A percentile compares a stretch with the other conserved stretches of the same genome.
Evolutionary conservation across 2,888 invertebrate species (phyloP).

Genomic region (Tinea trinotella): DNA sequence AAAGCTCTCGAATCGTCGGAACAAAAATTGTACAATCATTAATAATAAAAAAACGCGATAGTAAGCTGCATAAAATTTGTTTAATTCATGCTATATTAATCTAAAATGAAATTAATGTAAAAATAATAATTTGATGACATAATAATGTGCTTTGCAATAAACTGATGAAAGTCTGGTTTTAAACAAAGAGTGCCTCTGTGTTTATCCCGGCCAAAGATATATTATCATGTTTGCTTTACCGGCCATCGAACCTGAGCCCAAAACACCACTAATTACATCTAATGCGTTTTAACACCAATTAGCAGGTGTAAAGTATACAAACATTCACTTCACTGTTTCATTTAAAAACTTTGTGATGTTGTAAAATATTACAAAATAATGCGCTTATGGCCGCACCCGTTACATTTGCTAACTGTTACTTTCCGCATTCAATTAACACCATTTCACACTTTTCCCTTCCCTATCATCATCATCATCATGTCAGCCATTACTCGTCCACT

Average conservation of each 20-base stretch:
- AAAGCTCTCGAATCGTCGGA: no score
- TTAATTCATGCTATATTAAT: no score
- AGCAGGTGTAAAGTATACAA: constrained; percentile 63
- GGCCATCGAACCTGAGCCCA: constrained; percentile 55
- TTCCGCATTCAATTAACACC: no score
- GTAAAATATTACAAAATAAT: not conserved
- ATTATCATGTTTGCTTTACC: constrained; percentile 20
- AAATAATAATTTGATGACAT: not conserved
- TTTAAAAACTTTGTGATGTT: not conserved
- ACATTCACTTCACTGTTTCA: not conserved
- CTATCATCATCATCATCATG: no score
- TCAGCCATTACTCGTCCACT: no score
- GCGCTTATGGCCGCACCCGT: no score
- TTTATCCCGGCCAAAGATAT: not conserved
- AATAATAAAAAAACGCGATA: no score
- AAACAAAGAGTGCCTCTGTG: not conserved
- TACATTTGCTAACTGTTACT: no score
- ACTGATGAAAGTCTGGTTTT: not conserved
- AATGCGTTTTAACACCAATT: constrained; percentile 67
- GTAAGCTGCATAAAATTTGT: no score
- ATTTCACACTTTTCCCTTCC: no score
- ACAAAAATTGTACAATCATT: no score
- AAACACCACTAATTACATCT: constrained; percentile 64
- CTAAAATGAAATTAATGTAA: no score
- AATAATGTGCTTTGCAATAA: not conserved